Conservation (phyloP, 2,888 invertebrate genomes). For the Drosophila diplacantha region DNA sequence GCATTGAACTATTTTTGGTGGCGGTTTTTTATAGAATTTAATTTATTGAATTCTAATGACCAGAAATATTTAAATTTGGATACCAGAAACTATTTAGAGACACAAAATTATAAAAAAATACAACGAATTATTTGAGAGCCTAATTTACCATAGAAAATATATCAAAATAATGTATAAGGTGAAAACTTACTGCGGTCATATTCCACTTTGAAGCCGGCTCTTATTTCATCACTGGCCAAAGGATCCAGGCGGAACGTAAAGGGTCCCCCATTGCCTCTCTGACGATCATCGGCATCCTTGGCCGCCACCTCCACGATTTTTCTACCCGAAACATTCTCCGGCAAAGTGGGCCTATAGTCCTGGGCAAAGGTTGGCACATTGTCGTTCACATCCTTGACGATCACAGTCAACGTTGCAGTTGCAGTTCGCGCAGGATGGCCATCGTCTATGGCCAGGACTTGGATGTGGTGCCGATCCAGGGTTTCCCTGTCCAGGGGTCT, state of each 20-base stretch:
- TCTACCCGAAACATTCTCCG: constrained; percentile 92
- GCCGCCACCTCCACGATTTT: constrained; percentile 94
- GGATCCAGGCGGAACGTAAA: constrained; percentile 95
- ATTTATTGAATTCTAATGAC: background rate
- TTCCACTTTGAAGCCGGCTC: constrained; percentile 95
- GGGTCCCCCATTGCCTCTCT: constrained; percentile 95
- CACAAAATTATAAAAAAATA: background rate
- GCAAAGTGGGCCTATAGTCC: constrained; percentile 92
- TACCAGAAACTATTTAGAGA: background rate
- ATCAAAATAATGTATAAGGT: background rate
- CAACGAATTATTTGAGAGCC: background rate
- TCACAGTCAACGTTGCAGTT: constrained; percentile 93
- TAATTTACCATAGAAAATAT: background rate
- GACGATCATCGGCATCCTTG: constrained; percentile 93
- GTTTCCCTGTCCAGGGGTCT: constrained; percentile 93
- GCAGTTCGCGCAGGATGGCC: constrained; percentile 94
- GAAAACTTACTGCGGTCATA: constrained; percentile 91
- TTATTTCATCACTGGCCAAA: constrained; percentile 92
- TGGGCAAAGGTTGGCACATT: constrained; percentile 94
- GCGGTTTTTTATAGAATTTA: too few species aligned
- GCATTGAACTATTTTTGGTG: constrained; percentile 4
- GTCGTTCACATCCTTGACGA: constrained; percentile 95
- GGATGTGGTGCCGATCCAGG: constrained; percentile 94
- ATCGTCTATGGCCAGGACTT: constrained; percentile 95
- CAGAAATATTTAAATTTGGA: background rate